Evolutionary conservation across 2,797 vertebrate genomes (phyloP).

Genomic region (Pseudotriccus pelzelni): DNA sequence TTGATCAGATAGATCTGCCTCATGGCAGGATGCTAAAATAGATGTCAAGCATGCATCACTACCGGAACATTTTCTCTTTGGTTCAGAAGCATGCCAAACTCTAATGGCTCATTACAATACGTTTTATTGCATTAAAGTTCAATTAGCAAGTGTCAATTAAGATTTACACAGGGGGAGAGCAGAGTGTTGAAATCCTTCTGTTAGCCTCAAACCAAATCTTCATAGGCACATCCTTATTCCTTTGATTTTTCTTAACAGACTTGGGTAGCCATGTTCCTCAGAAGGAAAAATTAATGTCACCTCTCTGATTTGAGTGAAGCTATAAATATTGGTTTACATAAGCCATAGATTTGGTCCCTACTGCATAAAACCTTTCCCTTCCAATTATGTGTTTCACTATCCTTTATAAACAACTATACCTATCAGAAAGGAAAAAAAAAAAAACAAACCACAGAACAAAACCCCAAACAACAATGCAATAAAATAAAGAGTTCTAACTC

Average conservation of each 20-base stretch:
- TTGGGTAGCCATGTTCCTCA: background rate
- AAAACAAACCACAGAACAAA: background rate
- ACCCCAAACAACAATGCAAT: background rate
- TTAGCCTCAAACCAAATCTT: background rate
- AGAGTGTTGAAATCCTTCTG: background rate
- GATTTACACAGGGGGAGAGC: background rate
- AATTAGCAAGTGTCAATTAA: background rate
- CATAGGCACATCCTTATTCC: background rate
- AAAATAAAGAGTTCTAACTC: background rate
- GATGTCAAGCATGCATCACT: background rate
- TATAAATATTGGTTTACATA: background rate
- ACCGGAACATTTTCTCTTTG: background rate
- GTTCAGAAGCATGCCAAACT: background rate
- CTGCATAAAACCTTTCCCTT: background rate
- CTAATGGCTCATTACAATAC: background rate
- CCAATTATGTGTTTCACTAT: background rate
- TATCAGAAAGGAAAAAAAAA: background rate
- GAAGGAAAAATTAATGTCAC: background rate
- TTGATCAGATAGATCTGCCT: constrained; percentile 4
- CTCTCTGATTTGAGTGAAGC: background rate
- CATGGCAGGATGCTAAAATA: background rate
- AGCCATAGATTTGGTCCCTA: background rate
- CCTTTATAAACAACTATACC: background rate
- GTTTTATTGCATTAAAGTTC: background rate
- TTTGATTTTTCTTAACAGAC: background rate